Evolutionary conservation across 1,140 invertebrate genomes (phyloP), one percentile per base, ranked within the genome.

Genomic region (Chlorops oryzae): DNA sequence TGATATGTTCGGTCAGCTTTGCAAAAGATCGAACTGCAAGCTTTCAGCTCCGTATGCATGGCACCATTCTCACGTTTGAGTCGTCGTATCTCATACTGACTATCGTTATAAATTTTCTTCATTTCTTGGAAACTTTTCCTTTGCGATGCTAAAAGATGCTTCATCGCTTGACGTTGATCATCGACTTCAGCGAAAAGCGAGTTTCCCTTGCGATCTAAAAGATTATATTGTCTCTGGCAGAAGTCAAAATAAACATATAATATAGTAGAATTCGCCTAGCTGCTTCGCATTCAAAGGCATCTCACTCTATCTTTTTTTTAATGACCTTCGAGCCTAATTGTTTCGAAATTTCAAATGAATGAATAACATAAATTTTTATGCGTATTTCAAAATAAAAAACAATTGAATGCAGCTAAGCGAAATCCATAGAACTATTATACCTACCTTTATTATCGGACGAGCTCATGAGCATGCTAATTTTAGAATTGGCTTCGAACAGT

Each of bases 141-240:
- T 49, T 77, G 63, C 2, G 28, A 41, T 9, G 65, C 72, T 56
- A 77, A 62, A 42, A 75, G 54, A 15, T 65, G 59, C 35, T 72
- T 56, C 55, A 74, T 62, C 21, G 62, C 63, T 37, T 73, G 70
- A 9, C 76, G 66, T 48, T 75, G 74, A 56, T 78, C 76, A 51
- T 79, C 77, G 0, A 79, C 73, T 54, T 79, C 77, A 6, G 76
- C 77, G 41, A 79, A 79, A 20, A 79, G 45, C 0, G 77, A 79
- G 58, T 79, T 79, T 0, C 77, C 77, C 68, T 71, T 72, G 43
- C 60, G 63, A 41, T 69, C 70, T 61, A 12, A 42, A 52, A 41
- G 3, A 13, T 27, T 9, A 28, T 2, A 3, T 12, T 17, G n/a
- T n/a, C n/a, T n/a, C n/a, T n/a, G n/a, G n/a, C n/a, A n/a, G n/a